Percentiles rank a stretch among this genome's conserved stretches.
phyloP scores from a whole-genome alignment of 2,797 vertebrate genomes.

The Dendrocincla tyrannina region DNA sequence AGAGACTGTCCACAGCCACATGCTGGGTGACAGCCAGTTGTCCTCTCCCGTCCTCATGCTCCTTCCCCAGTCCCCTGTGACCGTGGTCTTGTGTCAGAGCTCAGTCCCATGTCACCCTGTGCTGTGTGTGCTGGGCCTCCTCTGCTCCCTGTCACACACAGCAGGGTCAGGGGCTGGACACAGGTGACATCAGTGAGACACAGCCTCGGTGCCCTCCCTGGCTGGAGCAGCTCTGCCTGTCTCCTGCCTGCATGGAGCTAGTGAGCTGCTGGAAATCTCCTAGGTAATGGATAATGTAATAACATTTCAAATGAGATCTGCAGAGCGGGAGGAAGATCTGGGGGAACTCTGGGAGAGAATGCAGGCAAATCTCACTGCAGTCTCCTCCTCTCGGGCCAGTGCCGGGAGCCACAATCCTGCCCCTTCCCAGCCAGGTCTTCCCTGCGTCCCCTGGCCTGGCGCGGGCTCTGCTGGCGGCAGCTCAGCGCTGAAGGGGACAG shows the following conservation, averaged over 20 bases:
- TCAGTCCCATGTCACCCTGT: not conserved
- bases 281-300: conserved; percentile 57
- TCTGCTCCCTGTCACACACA: not conserved
- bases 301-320: conserved; percentile 62
- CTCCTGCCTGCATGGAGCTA: conserved; percentile 48
- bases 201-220: not conserved
- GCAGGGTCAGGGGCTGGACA: not conserved
- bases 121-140: not conserved
- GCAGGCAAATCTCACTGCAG: conserved; percentile 47
- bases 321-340: conserved; percentile 45
- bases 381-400: not conserved
- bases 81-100: rapidly evolving
- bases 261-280: conserved; percentile 55
- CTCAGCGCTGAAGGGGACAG: not conserved
- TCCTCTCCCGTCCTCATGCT: not conserved
- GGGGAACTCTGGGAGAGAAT: conserved; percentile 61
- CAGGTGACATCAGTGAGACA: not conserved
- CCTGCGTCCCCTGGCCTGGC: not conserved
- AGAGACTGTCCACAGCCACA: not conserved
- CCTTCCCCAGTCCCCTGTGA: rapidly evolving
- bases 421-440: not conserved
- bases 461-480: not conserved
- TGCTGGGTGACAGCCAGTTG: not conserved
- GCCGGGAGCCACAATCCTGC: not conserved
- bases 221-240: conserved; percentile 8